Percentiles rank a stretch among this genome's conserved stretches.
These are phyloP conservation scores for Ctenomys sociabilis DNA, from an alignment of 2,113 vertebrate genomes.

Conservation along the genomic window DNA sequence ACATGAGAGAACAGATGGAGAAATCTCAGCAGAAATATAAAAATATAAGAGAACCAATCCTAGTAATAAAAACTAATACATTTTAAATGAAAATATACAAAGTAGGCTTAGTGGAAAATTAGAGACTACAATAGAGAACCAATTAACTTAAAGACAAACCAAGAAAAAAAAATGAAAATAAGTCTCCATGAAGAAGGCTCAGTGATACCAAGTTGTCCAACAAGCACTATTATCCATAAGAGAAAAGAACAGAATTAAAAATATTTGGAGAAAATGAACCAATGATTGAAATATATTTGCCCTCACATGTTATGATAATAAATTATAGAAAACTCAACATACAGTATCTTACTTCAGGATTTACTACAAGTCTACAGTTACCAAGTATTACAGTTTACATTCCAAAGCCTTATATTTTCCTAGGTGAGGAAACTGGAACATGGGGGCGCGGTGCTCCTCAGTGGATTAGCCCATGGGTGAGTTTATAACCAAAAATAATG, in stretches of 20 bases:
- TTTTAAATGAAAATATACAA: conserved; percentile 6
- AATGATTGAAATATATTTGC: not conserved
- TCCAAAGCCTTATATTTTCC: not conserved
- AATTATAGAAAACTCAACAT: not conserved
- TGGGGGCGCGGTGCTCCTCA: not conserved
- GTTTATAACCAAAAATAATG: not conserved
- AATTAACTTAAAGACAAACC: not conserved
- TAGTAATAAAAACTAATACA: conserved; percentile 10
- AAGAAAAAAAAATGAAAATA: not conserved
- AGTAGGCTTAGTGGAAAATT: not conserved
- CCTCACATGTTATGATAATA: not conserved
- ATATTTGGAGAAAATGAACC: not conserved
- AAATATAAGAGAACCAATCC: conserved; percentile 1
- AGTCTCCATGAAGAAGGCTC: not conserved
- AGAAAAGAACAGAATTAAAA: not conserved
- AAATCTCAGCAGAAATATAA: not conserved
- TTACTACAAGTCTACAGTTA: not conserved
- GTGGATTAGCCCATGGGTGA: not conserved
- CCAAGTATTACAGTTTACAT: not conserved
- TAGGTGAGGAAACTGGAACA: not conserved
- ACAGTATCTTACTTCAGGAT: not conserved
- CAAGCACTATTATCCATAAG: not conserved
- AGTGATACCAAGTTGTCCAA: not conserved
- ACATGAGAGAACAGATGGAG: conserved; percentile 43
- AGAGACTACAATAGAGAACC: not conserved